phyloP scores from a whole-genome alignment of 1,140 invertebrate genomes.

The Centruroides vittatus region DNA sequence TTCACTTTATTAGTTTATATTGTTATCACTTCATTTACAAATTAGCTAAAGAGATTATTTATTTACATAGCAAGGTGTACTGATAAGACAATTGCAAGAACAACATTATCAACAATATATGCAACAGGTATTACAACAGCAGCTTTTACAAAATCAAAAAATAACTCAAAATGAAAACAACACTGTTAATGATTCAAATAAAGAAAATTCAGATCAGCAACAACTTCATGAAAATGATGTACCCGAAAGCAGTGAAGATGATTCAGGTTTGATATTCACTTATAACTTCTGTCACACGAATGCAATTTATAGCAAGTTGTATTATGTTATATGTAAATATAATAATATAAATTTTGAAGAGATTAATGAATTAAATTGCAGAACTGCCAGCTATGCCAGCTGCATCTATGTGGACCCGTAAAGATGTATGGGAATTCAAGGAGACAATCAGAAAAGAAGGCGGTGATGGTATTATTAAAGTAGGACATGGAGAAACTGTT shows the following conservation, averaged over 20 bases:
- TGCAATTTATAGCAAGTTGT: no score
- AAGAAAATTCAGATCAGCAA: no score
- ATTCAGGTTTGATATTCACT: no score
- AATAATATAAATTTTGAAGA: no score
- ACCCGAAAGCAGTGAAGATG: no score
- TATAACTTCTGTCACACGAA: no score
- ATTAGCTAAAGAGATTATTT: background rate
- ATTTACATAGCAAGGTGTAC: constrained; percentile 57
- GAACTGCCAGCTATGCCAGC: constrained; percentile 40
- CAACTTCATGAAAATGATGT: no score
- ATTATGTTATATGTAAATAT: no score
- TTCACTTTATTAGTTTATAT: no score
- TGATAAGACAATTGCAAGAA: constrained; percentile 86
- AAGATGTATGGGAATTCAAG: constrained; percentile 85
- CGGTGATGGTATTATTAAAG: constrained; percentile 84
- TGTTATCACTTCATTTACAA: no score
- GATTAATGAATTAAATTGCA: background rate
- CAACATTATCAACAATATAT: constrained; percentile 98
- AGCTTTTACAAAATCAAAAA: constrained; percentile 3
- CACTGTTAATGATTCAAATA: no score
- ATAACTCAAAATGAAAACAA: no score
- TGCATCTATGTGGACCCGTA: constrained; percentile 87
- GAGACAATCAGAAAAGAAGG: constrained; percentile 65
- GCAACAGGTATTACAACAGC: constrained; percentile 36
- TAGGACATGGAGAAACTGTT: constrained; percentile 93